phyloP scores from a whole-genome alignment of 2,888 invertebrate genomes.

The Drosophila atripex region DNA sequence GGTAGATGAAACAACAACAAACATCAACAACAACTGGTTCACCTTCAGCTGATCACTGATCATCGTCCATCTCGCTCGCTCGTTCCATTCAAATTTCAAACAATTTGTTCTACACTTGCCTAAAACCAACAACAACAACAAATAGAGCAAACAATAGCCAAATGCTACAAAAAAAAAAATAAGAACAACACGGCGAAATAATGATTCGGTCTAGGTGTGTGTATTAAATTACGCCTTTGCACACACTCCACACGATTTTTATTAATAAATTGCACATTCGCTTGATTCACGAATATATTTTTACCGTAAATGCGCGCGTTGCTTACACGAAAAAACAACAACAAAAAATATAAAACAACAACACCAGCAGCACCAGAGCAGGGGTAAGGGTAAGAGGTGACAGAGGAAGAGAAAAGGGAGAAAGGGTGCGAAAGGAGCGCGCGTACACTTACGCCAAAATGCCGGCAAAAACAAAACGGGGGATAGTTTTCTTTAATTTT shows the following conservation, averaged over 20 bases:
- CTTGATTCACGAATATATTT: slow-evolving; percentile 11
- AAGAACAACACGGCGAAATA: slow-evolving; percentile 8
- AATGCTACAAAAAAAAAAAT: background rate
- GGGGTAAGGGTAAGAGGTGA: background rate
- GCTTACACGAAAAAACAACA: slow-evolving; percentile 11
- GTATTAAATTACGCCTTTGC: slow-evolving; percentile 28
- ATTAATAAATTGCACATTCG: slow-evolving; percentile 38
- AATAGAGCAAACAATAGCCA: slow-evolving; percentile 1
- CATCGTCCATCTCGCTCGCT: slow-evolving; percentile 6
- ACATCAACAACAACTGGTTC: slow-evolving; percentile 40
- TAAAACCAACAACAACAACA: slow-evolving; percentile 5
- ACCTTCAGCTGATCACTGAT: slow-evolving; percentile 40
- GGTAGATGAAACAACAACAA: slow-evolving; percentile 13
- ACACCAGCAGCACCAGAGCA: background rate
- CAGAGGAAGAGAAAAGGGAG: background rate
- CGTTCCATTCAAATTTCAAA: slow-evolving; percentile 28
- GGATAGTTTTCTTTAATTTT: slow-evolving; percentile 18
- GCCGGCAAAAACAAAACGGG: slow-evolving; percentile 36
- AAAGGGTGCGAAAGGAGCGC: slow-evolving; percentile 3
- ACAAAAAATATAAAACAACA: background rate
- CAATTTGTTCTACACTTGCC: slow-evolving; percentile 30
- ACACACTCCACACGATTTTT: slow-evolving; percentile 12
- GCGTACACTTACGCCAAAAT: slow-evolving; percentile 43
- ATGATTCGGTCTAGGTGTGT: slow-evolving; percentile 13
- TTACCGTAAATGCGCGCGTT: slow-evolving; percentile 36